These are phyloP conservation scores for Cephus pulcher DNA, from an alignment of 2,888 invertebrate genomes.

Conservation along the genomic window DNA sequence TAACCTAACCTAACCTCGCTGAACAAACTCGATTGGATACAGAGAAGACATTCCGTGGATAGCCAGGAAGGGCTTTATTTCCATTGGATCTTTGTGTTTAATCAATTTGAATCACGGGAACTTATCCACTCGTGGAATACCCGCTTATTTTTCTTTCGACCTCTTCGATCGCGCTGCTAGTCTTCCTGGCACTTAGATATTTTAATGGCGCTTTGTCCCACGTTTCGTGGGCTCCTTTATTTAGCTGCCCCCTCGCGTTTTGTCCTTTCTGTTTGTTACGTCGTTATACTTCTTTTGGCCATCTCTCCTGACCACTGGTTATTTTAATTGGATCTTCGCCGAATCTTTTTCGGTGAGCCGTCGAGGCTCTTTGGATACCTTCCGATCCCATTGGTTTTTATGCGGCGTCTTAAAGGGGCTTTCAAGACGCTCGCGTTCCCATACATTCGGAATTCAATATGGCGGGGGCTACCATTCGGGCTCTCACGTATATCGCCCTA, in stretches of 20 bases:
- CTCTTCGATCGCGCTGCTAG: background rate
- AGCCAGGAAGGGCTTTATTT: background rate
- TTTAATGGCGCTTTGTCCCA: conserved; percentile 63
- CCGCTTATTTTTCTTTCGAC: conserved; percentile 13
- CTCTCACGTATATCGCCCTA: background rate
- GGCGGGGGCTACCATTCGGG: background rate
- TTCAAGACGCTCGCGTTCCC: conserved; percentile 2
- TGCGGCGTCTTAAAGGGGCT: conserved; percentile 20
- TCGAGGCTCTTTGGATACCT: conserved; percentile 26
- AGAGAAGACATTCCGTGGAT: background rate
- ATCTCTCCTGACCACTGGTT: conserved; percentile 55
- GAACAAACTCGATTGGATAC: background rate
- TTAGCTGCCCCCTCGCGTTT: conserved; percentile 37
- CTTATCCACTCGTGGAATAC: conserved; percentile 11
- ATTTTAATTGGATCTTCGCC: conserved; percentile 67
- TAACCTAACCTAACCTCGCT: background rate
- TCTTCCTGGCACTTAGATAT: conserved; percentile 45
- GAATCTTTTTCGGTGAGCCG: conserved; percentile 43
- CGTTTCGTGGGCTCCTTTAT: conserved; percentile 43
- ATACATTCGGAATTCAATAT: conserved; percentile 30
- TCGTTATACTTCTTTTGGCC: conserved; percentile 38
- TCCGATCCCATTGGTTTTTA: conserved; percentile 16
- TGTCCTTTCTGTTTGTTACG: conserved; percentile 35
- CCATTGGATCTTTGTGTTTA: background rate
- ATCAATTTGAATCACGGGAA: conserved; percentile 19